Percentiles rank a stretch among this genome's conserved stretches.
phyloP scores from a whole-genome alignment of 2,113 vertebrate species.

The Chaetura pelagica region DNA sequence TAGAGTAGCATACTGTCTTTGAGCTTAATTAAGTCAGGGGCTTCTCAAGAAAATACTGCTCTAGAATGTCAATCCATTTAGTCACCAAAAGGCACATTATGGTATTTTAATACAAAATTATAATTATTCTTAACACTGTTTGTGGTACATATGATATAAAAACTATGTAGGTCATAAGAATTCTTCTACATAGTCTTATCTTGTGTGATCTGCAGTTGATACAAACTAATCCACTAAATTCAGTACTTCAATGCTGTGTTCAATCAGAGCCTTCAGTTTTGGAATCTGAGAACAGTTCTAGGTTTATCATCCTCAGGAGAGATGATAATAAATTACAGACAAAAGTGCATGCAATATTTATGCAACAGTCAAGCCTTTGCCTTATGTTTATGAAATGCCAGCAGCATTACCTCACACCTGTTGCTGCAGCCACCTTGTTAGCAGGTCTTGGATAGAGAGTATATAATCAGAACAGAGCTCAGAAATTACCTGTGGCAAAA shows the following conservation, averaged over 20 bases:
- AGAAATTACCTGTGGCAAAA: not conserved
- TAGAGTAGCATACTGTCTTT: not conserved
- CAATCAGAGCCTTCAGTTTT: not conserved
- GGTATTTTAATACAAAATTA: not conserved
- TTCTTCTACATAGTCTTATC: not conserved
- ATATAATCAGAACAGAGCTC: not conserved
- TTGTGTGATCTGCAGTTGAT: not conserved
- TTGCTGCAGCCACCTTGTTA: not conserved
- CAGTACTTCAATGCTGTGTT: not conserved
- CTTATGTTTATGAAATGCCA: not conserved
- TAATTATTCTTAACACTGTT: not conserved
- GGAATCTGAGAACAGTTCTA: not conserved
- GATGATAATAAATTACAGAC: not conserved
- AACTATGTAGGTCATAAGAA: not conserved
- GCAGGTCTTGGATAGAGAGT: not conserved
- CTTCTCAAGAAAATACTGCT: not conserved
- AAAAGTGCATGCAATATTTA: not conserved
- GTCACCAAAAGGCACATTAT: not conserved
- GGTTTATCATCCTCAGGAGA: not conserved
- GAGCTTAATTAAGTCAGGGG: slow-evolving; percentile 15
- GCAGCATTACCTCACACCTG: not conserved
- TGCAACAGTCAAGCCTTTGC: not conserved
- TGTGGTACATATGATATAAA: not conserved
- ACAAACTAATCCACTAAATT: not conserved
- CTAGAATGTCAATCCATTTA: not conserved